phyloP scores from a whole-genome alignment of 2,113 vertebrate species.

The Regulus satrapa region DNA sequence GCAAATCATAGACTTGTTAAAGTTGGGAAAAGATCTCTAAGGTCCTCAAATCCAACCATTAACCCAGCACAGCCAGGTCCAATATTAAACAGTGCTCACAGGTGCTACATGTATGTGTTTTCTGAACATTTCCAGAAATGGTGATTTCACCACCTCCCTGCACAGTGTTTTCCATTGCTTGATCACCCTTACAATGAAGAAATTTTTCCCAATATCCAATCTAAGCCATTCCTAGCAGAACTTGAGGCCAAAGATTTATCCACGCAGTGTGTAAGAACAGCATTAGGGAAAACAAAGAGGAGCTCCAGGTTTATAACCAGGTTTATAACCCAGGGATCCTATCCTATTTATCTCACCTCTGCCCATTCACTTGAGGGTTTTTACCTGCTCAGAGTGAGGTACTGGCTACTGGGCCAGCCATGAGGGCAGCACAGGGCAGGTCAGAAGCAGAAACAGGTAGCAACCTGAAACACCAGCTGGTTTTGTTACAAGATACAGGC shows the following conservation, averaged over 20 bases:
- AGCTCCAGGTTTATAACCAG: background rate
- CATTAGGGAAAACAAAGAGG: background rate
- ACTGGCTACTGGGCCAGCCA: background rate
- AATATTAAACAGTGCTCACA: background rate
- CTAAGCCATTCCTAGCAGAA: background rate
- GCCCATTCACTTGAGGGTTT: background rate
- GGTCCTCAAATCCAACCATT: background rate
- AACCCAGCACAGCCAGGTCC: background rate
- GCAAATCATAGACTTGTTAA: background rate
- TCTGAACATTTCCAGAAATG: background rate
- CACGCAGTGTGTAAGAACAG: background rate
- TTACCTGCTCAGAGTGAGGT: background rate
- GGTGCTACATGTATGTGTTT: background rate
- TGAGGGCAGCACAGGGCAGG: background rate
- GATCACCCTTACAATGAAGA: background rate
- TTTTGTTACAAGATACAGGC: background rate
- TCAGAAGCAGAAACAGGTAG: background rate
- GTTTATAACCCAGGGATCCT: background rate
- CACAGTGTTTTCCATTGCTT: background rate
- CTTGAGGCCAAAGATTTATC: background rate
- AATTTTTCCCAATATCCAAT: background rate
- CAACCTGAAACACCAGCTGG: constrained; percentile 19
- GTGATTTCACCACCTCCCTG: background rate
- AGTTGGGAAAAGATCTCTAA: background rate
- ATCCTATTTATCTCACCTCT: background rate